Percentiles rank a stretch among this genome's conserved stretches.
Conservation (phyloP, 2,888 invertebrate species). For the Amphipyra berbera region DNA sequence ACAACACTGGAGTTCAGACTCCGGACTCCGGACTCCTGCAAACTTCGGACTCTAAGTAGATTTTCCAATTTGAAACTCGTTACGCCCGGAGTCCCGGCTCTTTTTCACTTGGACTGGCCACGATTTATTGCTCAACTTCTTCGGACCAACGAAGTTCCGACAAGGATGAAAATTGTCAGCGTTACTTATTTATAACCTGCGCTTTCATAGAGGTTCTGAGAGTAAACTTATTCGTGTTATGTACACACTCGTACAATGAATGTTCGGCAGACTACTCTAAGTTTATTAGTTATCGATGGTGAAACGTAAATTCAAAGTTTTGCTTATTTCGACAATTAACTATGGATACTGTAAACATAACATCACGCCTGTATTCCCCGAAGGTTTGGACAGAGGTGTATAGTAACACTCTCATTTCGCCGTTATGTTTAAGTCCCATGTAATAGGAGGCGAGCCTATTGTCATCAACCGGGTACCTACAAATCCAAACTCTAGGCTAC, state of each 20-base stretch:
- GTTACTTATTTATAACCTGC: conserved; percentile 67
- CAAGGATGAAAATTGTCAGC: conserved; percentile 75
- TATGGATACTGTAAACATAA: too few species aligned
- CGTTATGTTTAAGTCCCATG: too few species aligned
- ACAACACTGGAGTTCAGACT: conserved; percentile 41
- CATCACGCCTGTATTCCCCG: too few species aligned
- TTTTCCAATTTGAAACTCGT: conserved; percentile 86
- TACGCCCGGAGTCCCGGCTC: conserved; percentile 61
- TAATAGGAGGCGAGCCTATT: too few species aligned
- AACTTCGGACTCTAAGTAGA: conserved; percentile 75
- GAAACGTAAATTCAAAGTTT: too few species aligned
- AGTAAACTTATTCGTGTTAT: background rate
- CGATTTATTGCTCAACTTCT: conserved; percentile 81
- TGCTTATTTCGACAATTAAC: too few species aligned
- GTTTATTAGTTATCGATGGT: background rate
- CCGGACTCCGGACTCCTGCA: conserved; percentile 41
- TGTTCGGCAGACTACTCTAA: background rate
- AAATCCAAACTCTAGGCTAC: too few species aligned
- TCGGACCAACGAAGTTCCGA: conserved; percentile 60
- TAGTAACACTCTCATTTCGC: too few species aligned
- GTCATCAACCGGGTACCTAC: too few species aligned
- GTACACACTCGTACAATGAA: background rate
- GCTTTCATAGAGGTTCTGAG: conserved; percentile 11
- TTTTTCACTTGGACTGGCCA: conserved; percentile 80
- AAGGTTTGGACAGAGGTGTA: too few species aligned